These are phyloP conservation scores for Acholoe squamosa DNA, from an alignment of 2,888 invertebrate species.

Conservation along the genomic window DNA sequence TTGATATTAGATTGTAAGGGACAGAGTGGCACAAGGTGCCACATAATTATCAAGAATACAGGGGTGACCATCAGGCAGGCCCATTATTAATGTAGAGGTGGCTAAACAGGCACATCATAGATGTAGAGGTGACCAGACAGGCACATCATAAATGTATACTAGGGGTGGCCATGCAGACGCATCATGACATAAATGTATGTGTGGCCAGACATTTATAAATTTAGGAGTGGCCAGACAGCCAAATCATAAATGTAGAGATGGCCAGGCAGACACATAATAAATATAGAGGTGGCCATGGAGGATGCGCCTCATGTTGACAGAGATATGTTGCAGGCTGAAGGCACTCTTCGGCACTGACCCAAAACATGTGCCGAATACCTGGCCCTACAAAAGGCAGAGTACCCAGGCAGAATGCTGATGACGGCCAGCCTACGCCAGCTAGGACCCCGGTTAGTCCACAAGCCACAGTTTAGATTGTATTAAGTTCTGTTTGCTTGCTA, in stretches of 20 bases:
- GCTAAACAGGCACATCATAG: too few relatives aligned
- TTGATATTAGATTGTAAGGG: too few relatives aligned
- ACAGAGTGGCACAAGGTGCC: too few relatives aligned
- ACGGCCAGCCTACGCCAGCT: not conserved
- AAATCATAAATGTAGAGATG: not conserved
- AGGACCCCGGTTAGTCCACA: not conserved
- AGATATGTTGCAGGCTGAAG: not conserved
- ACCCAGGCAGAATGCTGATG: slow-evolving; percentile 50
- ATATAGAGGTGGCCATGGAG: too few relatives aligned
- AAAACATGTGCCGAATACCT: not conserved
- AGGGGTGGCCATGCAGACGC: too few relatives aligned
- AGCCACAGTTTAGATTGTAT: slow-evolving; percentile 55
- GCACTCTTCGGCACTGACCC: not conserved
- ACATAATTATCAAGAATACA: too few relatives aligned
- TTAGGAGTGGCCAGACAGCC: not conserved
- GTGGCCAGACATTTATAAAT: not conserved
- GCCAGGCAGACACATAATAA: too few relatives aligned
- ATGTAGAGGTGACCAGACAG: too few relatives aligned
- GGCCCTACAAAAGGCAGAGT: slow-evolving; percentile 41
- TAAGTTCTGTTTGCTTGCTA: slow-evolving; percentile 45
- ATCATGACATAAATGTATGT: too few relatives aligned
- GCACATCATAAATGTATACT: too few relatives aligned
- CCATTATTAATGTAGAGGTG: too few relatives aligned
- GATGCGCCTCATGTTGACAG: slow-evolving; percentile 4
- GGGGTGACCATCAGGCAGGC: too few relatives aligned